Conservation (phyloP, 2,113 vertebrate species). For the Ptilonorhynchus violaceus region DNA sequence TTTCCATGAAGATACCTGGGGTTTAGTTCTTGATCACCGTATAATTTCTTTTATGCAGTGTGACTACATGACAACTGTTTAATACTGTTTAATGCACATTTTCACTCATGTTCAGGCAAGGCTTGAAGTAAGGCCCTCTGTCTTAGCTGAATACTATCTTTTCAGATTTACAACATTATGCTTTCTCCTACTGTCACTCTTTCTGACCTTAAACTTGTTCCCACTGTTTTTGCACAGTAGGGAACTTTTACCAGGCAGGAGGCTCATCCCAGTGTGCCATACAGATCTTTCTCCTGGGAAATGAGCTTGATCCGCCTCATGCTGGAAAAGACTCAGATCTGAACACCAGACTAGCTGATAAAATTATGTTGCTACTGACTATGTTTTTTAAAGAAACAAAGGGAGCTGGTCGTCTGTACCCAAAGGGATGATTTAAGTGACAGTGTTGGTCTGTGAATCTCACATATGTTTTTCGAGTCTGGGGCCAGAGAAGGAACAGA, state of each 20-base stretch:
- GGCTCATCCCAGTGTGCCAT: neutral
- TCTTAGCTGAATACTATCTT: neutral
- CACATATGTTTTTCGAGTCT: neutral
- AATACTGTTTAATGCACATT: neutral
- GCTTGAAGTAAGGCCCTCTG: neutral
- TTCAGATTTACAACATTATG: neutral
- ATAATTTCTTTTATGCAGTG: neutral
- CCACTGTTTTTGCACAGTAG: neutral
- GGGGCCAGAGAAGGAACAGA: slow-evolving; percentile 18
- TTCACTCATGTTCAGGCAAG: neutral
- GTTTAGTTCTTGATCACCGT: accelerated
- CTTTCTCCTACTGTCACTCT: neutral
- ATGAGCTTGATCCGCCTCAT: neutral
- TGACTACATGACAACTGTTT: neutral
- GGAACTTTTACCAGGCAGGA: neutral
- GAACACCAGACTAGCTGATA: slow-evolving; percentile 13
- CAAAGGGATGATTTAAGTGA: neutral
- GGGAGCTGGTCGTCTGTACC: neutral
- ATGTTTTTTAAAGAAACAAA: slow-evolving; percentile 21
- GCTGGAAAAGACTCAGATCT: neutral
- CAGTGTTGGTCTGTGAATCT: slow-evolving; percentile 16
- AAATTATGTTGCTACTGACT: neutral
- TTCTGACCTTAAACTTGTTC: neutral
- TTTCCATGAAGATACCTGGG: neutral
- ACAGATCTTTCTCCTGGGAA: neutral